Base-by-base conservation (phyloP, 2,888 invertebrate species). In the Hyppa rectilinea region DNA sequence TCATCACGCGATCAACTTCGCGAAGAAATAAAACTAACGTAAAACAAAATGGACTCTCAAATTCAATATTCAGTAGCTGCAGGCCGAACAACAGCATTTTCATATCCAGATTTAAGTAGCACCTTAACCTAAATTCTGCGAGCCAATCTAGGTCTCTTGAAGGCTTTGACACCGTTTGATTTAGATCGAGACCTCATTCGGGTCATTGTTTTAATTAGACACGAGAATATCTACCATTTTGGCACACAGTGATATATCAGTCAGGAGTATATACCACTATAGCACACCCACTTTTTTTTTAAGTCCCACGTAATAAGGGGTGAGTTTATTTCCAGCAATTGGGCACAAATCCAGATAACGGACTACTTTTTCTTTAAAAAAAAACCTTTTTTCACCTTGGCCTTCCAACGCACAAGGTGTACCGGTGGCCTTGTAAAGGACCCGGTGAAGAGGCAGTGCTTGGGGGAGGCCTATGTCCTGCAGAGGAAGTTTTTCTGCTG, bases 151-250 rank as follows among this genome's bases (percentile, higher is more conserved):
- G 80, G 79, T 69, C 77, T 74, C 67, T 55, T 60, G 63, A 67
- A 75, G 76, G 70, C 56, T 81, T 65, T 80, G 82, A 84, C 84
- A 84, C 63, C 49, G 60, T 78, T 82, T 43, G 72, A 75, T 83
- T 81, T 43, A 43, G 68, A 76, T 77, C 71, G 59, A 70, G 71
- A 68, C 67, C 45, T 23, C 12, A 38, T 67, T 52, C 75, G 23
- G 78, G 80, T 67, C 75, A 67, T 45, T 52, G 63, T 23, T 80
- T 73, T 67, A 63, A 62, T 77, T 65, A 68, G 36, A 59, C 6
- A 50, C 31, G 53, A 65, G 56, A 78, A 49, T 60, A 29, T 43
- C 31, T 29, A 31, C 2, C 0, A 12, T 23, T 74, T 49, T 20
- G 6, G 31, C 29, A 40, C 12, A 40, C 40, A 2, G 10, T 49